Percentiles rank a stretch among this genome's conserved stretches.
These are phyloP conservation scores for Clamator glandarius DNA, from an alignment of 2,797 vertebrate species.

Conservation along the genomic window DNA sequence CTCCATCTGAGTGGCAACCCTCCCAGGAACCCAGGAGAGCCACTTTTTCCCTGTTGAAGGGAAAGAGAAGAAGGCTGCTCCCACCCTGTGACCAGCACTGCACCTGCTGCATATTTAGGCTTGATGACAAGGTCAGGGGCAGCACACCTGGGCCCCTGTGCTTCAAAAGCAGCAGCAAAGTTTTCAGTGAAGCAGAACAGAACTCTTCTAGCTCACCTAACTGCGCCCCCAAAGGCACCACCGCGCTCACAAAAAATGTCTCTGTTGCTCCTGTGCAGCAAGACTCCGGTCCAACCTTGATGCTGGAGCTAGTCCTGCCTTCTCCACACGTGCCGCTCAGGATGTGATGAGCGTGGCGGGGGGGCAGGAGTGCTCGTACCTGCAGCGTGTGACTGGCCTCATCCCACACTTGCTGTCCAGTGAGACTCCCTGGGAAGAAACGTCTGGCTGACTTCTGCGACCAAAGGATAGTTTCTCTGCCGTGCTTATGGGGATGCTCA, in stretches of 20 bases:
- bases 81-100: rapidly evolving
- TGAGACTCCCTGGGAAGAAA: background rate
- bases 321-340: rapidly evolving
- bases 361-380: rapidly evolving
- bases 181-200: background rate
- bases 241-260: background rate
- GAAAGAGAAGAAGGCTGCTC: background rate
- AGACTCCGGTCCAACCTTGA: rapidly evolving
- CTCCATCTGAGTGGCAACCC: background rate
- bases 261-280: rapidly evolving
- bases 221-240: rapidly evolving
- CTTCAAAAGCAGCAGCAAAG: background rate
- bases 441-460: background rate
- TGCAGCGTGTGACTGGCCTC: rapidly evolving
- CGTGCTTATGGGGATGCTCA: background rate
- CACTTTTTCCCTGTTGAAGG: background rate
- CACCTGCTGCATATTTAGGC: background rate
- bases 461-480: rapidly evolving
- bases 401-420: rapidly evolving
- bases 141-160: rapidly evolving
- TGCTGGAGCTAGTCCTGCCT: background rate
- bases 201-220: background rate
- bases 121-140: rapidly evolving
- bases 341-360: too few relatives aligned
- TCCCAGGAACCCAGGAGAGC: background rate